phyloP scores from a whole-genome alignment of 1,140 invertebrate genomes.

The Asbolus verrucosus region DNA sequence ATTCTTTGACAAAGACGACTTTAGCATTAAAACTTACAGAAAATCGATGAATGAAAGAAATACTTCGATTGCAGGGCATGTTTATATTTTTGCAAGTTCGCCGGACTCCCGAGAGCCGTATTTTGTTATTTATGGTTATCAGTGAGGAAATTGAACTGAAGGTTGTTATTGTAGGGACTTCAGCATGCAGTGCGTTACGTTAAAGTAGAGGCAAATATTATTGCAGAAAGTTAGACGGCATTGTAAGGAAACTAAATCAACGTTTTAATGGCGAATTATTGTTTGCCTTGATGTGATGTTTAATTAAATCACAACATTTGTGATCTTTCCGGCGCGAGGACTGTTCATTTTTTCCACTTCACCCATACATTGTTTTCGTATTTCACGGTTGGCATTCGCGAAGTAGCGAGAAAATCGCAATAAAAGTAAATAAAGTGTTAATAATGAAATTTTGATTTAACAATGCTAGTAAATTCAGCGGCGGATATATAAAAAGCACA shows the following conservation, averaged over 20 bases:
- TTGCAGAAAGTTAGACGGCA: conserved; percentile 27
- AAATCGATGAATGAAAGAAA: too few relatives aligned
- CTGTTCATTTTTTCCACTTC: too few relatives aligned
- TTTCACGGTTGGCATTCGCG: conserved; percentile 17
- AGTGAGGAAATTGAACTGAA: conserved; percentile 11
- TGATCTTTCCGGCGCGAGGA: conserved; percentile 35
- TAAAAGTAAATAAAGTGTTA: conserved; percentile 22
- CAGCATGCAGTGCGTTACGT: conserved; percentile 4
- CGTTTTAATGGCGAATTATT: conserved; percentile 21
- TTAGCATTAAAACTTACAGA: too few relatives aligned
- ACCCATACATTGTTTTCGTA: conserved; percentile 5
- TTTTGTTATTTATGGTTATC: conserved; percentile 29
- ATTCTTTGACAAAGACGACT: too few relatives aligned
- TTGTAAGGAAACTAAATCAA: conserved; percentile 29
- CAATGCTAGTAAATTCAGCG: conserved; percentile 25
- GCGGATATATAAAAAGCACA: conserved; percentile 38
- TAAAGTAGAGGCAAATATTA: conserved; percentile 42
- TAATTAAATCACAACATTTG: conserved; percentile 49
- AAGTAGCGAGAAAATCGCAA: background rate
- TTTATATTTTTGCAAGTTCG: conserved; percentile 29
- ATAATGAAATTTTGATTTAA: conserved; percentile 40
- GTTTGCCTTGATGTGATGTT: conserved; percentile 38
- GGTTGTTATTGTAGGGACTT: conserved; percentile 29
- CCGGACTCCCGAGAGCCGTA: conserved; percentile 1
- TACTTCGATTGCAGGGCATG: too few relatives aligned